phyloP scores from a whole-genome alignment of 2,797 vertebrate species.

The Gymnothorax javanicus region DNA sequence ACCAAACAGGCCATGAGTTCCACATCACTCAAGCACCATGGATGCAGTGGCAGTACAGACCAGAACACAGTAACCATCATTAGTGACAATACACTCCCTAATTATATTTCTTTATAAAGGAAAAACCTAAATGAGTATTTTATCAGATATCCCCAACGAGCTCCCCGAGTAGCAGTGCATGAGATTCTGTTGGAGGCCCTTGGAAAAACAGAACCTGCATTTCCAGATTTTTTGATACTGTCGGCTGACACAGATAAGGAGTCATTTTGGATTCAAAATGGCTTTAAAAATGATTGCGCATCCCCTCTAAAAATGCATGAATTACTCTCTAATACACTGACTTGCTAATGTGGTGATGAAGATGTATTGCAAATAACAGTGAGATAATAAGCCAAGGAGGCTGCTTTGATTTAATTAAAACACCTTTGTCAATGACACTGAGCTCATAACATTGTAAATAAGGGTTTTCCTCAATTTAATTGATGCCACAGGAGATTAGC shows the following conservation, averaged over 20 bases:
- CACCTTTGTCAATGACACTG: slow-evolving; percentile 22
- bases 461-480: slow-evolving; percentile 3
- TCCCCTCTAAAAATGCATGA: not conserved
- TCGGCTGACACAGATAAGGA: not conserved
- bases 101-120: not conserved
- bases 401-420: slow-evolving; percentile 31
- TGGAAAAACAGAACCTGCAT: not conserved
- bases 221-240: not conserved
- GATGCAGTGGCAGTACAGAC: not conserved
- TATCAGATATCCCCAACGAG: not conserved
- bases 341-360: slow-evolving; percentile 11
- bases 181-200: not conserved
- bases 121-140: not conserved
- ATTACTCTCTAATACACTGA: slow-evolving; percentile 18
- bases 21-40: not conserved
- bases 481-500: not conserved
- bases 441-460: not conserved
- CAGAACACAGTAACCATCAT: not conserved
- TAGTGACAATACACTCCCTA: not conserved
- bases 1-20: not conserved
- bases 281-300: not conserved
- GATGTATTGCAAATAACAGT: slow-evolving; percentile 3
- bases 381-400: slow-evolving; percentile 23
- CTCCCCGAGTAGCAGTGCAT: not conserved
- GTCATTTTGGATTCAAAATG: not conserved